Evolutionary conservation across 2,797 vertebrate genomes (phyloP), one percentile per base, ranked within the genome.

Genomic region (Hafferia zeledoni): DNA sequence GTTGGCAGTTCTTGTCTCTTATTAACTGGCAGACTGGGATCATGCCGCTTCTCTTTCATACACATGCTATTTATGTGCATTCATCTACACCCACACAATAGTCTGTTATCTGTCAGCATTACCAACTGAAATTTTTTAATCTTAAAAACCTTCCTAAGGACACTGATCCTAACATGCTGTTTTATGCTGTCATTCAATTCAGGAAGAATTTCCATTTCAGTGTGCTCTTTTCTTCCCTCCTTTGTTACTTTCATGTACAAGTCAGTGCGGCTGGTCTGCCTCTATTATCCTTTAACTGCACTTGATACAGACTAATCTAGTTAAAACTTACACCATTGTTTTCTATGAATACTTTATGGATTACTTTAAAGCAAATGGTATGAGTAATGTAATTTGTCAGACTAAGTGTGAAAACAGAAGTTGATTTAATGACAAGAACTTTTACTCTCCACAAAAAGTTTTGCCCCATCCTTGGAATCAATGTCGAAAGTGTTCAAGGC

Each of bases 1-100:
- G 20, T 0, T 59, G 17, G 39, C 0, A 0, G 15, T 31, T 50
- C 67, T 63, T 53, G 8, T 30, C 12, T 57, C 31, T 65, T 28
- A 6, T 55, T 27, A 39, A 1, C 8, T 20, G 20, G 3, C 31
- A 52, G 27, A 33, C 31, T 43, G 16, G 10, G 16, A 6, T 71
- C 22, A 9, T 25, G 28, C 2, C 9, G 35, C 22, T 37, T 90
- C 6, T 68, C 7, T 90, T 69, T 72, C 33, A 47, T 71, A 22
- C 15, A 56, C 6, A 19, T 37, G 16, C 24, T 84, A 10, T 31
- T 17, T n/a, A 5, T 4, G 2, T 39, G 16, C 31, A 44, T 63
- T 82, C 14, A 47, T 10, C 5, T 22, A n/a, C 14, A 17, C 2
- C 17, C 2, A 2, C 17, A 11, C 35, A 67, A 47, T 52, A 59